These are phyloP conservation scores for Hylaeus volcanicus DNA, from an alignment of 1,140 invertebrate genomes.

Conservation along the genomic window DNA sequence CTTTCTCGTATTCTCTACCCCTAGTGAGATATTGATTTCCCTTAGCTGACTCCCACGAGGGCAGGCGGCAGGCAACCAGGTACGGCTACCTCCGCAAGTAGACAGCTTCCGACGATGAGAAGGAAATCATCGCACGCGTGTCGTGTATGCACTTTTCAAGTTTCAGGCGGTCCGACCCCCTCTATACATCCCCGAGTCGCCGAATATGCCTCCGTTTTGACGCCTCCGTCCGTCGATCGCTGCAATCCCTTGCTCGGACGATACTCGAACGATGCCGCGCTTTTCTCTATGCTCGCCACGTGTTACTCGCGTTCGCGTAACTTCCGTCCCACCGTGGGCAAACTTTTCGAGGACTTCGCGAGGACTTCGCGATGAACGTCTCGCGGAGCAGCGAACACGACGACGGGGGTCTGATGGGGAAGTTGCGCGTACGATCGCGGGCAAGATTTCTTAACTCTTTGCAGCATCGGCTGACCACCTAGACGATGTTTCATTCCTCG, in stretches of 20 bases:
- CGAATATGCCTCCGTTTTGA: conserved; percentile 18
- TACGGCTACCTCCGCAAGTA: conserved; percentile 64
- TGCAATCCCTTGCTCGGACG: conserved; percentile 2
- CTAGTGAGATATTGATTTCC: conserved; percentile 81
- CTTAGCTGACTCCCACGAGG: conserved; percentile 80
- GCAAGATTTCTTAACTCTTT: too few relatives aligned
- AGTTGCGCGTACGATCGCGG: background rate
- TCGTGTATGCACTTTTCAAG: conserved; percentile 37
- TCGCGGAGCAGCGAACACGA: background rate
- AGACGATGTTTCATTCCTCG: too few relatives aligned
- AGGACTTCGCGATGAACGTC: background rate
- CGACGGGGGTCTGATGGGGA: background rate
- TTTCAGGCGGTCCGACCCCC: conserved; percentile 14
- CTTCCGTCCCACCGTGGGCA: background rate
- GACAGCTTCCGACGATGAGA: conserved; percentile 61
- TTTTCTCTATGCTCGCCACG: conserved; percentile 53
- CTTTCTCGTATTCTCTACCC: conserved; percentile 70
- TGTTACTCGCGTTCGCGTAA: conserved; percentile 49
- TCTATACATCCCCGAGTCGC: background rate
- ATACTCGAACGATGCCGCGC: conserved; percentile 27
- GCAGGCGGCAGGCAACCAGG: conserved; percentile 73
- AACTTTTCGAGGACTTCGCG: conserved; percentile 14
- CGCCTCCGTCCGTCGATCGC: conserved; percentile 24
- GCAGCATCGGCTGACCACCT: too few relatives aligned
- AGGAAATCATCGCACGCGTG: conserved; percentile 55